Evolutionary conservation across 2,797 vertebrate species (phyloP).

Genomic region (Caiman crocodilus): DNA sequence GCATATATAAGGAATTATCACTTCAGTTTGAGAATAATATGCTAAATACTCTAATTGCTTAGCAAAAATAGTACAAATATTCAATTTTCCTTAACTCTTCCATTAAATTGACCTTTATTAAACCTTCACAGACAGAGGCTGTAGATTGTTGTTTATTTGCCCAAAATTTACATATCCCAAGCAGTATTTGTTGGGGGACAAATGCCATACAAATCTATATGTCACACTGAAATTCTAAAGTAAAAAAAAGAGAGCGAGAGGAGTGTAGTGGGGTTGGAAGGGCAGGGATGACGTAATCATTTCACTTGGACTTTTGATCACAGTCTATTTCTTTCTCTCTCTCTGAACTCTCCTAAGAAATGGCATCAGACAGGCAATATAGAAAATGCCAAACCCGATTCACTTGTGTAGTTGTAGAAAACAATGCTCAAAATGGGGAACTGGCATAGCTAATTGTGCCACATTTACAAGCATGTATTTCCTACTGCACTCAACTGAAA

Average conservation of each 20-base stretch:
- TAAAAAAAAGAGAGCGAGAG: neutral
- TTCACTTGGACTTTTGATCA: neutral
- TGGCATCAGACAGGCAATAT: neutral
- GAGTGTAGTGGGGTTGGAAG: no score
- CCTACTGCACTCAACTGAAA: neutral
- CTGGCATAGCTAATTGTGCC: neutral
- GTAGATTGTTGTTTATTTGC: neutral
- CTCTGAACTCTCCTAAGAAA: neutral
- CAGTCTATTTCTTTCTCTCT: neutral
- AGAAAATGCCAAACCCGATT: neutral
- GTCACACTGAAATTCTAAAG: neutral
- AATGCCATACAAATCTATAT: neutral
- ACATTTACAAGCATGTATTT: neutral
- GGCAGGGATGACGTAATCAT: neutral
- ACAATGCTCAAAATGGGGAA: neutral
- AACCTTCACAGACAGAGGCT: neutral
- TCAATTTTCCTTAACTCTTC: neutral
- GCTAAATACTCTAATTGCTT: neutral
- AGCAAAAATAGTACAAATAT: neutral
- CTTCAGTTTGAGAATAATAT: neutral
- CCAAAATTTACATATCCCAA: neutral
- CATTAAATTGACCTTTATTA: neutral
- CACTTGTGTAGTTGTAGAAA: neutral
- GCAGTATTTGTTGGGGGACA: neutral
- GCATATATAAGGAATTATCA: neutral